Evolutionary conservation across 2,113 vertebrate genomes (phyloP), one percentile per base, ranked within the genome.

Genomic region (Stegastes partitus): DNA sequence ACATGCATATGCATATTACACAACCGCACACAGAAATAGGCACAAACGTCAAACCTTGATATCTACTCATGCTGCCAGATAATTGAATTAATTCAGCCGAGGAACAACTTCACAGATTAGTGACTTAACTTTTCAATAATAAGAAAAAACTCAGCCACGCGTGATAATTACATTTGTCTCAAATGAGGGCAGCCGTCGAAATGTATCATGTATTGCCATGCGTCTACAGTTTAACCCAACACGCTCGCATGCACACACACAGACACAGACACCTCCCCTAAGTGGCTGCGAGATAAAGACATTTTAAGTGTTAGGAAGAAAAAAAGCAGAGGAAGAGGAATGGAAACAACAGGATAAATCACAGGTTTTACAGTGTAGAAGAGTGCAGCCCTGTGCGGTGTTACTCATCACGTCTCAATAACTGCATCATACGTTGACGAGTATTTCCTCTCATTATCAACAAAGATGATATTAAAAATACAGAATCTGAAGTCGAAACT

Each of bases 31-130:
- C 18, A 76, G 39, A 73, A 54, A 57, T 54, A 78, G 57, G 68
- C 87, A 77, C n/a, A 64, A 64, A 85, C 76, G 72, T 84, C 89
- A 88, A 74, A 87, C 85, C 76, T 88, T 82, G 62, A 82, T 89
- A 86, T 86, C 86, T 63, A 87, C 88, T 91, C 87, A 67, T 42
- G 81, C 85, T 79, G 89, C 87, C 81, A 79, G 76, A 93, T 93
- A 92, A 93, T 93, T 90, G 74, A 93, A 92, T 93, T 92, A 91
- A 91, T 93, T 92, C 92, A 86, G 82, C 79, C 62, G 82, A 87
- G 82, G 85, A 93, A 82, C 89, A 93, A 92, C 89, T 93, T 91
- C 84, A 85, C 88, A 93, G 91, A 93, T 93, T 93, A 93, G 89
- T 75, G 86, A 90, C 78, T 91, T 91, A 91, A 93, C 92, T 93